phyloP scores from a whole-genome alignment of 2,888 invertebrate genomes.

The Xanthia icteritia region DNA sequence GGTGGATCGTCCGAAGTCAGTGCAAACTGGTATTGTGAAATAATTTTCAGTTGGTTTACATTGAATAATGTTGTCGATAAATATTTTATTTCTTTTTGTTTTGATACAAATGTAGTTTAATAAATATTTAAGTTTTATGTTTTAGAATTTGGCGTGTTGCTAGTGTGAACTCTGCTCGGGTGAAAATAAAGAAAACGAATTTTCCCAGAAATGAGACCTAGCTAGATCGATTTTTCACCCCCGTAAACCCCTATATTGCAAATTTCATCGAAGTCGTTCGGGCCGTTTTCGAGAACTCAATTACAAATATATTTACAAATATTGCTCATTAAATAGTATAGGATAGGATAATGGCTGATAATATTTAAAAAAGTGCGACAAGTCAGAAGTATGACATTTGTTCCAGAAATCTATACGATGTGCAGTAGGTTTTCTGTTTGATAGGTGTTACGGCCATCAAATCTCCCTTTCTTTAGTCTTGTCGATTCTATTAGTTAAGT shows the following conservation, averaged over 20 bases:
- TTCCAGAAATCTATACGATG: not conserved
- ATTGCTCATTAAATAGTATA: too few species aligned
- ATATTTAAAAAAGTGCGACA: too few species aligned
- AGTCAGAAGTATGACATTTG: not conserved
- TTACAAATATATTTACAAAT: too few species aligned
- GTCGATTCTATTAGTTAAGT: not conserved
- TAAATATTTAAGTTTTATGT: not conserved
- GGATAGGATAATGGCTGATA: too few species aligned
- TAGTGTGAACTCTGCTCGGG: too few species aligned
- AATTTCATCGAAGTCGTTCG: too few species aligned
- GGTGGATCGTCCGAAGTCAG: constrained; percentile 78
- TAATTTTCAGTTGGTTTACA: constrained; percentile 68
- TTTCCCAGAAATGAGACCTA: too few species aligned
- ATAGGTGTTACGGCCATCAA: not conserved
- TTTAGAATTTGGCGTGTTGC: not conserved
- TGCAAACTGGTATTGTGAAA: constrained; percentile 74
- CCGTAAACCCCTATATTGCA: too few species aligned
- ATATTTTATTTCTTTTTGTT: constrained; percentile 45
- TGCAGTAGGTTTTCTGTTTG: not conserved
- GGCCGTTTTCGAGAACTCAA: too few species aligned
- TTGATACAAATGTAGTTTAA: not conserved
- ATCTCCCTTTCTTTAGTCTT: not conserved
- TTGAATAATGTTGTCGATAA: constrained; percentile 57
- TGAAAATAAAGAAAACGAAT: too few species aligned
- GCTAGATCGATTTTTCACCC: too few species aligned